Percentiles rank a stretch among this genome's conserved stretches.
phyloP scores from a whole-genome alignment of 2,113 vertebrate species.

The Ranitomeya imitator region DNA sequence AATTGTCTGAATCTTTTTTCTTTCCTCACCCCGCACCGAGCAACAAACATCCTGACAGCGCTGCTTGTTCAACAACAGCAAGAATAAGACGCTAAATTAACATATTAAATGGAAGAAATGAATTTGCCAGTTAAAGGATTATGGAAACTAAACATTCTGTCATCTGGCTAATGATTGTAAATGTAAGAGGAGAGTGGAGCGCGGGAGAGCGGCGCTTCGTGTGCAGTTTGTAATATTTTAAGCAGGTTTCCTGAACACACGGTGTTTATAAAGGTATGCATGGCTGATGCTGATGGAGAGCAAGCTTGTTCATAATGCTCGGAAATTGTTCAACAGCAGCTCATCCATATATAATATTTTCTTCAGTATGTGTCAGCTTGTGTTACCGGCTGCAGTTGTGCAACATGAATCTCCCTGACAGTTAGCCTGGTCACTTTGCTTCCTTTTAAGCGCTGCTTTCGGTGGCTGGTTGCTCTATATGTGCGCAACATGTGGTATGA shows the following conservation, averaged over 20 bases:
- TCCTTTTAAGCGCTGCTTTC: background rate
- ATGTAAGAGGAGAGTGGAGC: conserved; percentile 28
- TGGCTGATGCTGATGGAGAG: conserved; percentile 50
- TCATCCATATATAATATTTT: conserved; percentile 56
- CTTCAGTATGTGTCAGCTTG: conserved; percentile 54
- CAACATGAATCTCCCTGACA: conserved; percentile 57
- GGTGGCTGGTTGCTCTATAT: background rate
- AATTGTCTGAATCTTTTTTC: background rate
- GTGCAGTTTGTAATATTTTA: conserved; percentile 41
- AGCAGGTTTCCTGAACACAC: conserved; percentile 36
- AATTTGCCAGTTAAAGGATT: conserved; percentile 57
- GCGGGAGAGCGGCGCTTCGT: background rate
- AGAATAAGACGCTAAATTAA: conserved; percentile 53
- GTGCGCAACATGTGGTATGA: background rate
- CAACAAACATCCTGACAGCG: conserved; percentile 41
- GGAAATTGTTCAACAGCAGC: conserved; percentile 53
- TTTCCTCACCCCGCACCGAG: conserved; percentile 13
- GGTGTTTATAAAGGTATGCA: conserved; percentile 53
- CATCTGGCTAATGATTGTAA: conserved; percentile 54
- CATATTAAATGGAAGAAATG: conserved; percentile 57
- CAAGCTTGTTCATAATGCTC: conserved; percentile 45
- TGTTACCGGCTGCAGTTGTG: conserved; percentile 51
- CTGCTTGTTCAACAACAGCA: conserved; percentile 42
- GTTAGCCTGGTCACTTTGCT: conserved; percentile 45
- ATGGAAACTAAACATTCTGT: conserved; percentile 56